Evolutionary conservation across 2,113 vertebrate species (phyloP).

Genomic region (Alectura lathami): DNA sequence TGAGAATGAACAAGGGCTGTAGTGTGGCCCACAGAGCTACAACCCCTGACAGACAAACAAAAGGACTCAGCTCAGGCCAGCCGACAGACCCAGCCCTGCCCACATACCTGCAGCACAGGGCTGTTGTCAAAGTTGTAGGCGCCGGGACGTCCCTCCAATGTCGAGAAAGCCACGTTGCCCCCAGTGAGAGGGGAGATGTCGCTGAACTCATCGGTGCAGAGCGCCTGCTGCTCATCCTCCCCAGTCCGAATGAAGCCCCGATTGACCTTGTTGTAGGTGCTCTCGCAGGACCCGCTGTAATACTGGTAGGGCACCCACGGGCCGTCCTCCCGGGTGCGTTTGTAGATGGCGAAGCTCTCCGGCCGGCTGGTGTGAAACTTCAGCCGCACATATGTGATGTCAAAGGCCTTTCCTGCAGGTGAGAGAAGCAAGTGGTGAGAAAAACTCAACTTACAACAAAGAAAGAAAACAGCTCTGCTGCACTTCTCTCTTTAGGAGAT

Average conservation of each 20-base stretch:
- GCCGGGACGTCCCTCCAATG: constrained; percentile 92
- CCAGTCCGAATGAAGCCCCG: constrained; percentile 91
- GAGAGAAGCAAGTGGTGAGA: background rate
- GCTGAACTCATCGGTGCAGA: constrained; percentile 97
- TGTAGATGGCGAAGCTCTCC: constrained; percentile 96
- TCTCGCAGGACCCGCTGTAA: constrained; percentile 96
- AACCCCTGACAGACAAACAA: rapidly evolving
- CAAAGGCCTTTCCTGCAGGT: constrained; percentile 90
- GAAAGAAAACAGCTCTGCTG: background rate
- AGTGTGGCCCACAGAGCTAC: background rate
- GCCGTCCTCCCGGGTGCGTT: constrained; percentile 84
- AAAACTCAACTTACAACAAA: background rate
- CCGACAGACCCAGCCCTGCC: rapidly evolving
- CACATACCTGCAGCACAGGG: constrained; percentile 90
- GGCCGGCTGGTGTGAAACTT: constrained; percentile 98
- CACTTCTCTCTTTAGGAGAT: background rate
- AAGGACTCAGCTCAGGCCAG: background rate
- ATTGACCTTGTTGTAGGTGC: constrained; percentile 86
- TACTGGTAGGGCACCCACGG: constrained; percentile 95
- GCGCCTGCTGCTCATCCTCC: constrained; percentile 91
- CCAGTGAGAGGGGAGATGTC: constrained; percentile 97
- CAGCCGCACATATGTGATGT: constrained; percentile 95
- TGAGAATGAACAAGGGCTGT: background rate
- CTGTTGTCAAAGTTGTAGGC: constrained; percentile 97
- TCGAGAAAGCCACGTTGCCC: constrained; percentile 96